A percentile compares a stretch with the other conserved stretches of the same genome.
These are phyloP conservation scores for Drosophila borealis DNA, from an alignment of 2,888 invertebrate species.

Conservation along the genomic window DNA sequence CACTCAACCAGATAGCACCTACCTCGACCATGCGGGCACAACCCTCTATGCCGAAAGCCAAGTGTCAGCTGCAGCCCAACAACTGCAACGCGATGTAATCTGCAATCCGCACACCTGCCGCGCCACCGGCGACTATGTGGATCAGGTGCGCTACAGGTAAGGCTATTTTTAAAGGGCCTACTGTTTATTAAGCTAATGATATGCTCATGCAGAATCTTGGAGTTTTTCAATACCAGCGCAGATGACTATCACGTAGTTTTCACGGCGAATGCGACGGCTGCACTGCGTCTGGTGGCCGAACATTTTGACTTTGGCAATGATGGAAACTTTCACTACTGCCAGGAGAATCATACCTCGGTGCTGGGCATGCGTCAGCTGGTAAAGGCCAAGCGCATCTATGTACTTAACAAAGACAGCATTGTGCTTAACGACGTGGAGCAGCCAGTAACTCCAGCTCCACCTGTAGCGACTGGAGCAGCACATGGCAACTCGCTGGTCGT, in stretches of 20 bases:
- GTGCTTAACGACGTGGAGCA: slow-evolving; percentile 80
- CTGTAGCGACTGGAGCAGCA: neutral
- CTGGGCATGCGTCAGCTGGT: slow-evolving; percentile 95
- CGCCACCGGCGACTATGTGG: slow-evolving; percentile 92
- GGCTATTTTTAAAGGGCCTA: neutral
- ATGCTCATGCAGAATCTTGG: slow-evolving; percentile 88
- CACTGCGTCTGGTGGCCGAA: slow-evolving; percentile 93
- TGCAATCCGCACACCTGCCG: slow-evolving; percentile 97
- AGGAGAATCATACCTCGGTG: slow-evolving; percentile 98
- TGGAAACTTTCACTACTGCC: slow-evolving; percentile 91
- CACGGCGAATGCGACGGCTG: slow-evolving; percentile 96
- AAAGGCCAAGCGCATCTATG: slow-evolving; percentile 86
- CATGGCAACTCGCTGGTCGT: slow-evolving; percentile 89
- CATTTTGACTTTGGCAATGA: slow-evolving; percentile 86
- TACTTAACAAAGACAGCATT: slow-evolving; percentile 87
- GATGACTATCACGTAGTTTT: slow-evolving; percentile 95
- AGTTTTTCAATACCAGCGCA: slow-evolving; percentile 92
- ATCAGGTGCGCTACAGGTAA: slow-evolving; percentile 92
- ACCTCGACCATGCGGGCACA: slow-evolving; percentile 96
- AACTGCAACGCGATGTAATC: slow-evolving; percentile 90
- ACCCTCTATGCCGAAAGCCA: slow-evolving; percentile 92
- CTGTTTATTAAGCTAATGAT: neutral
- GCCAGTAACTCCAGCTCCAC: neutral
- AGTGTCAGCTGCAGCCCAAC: slow-evolving; percentile 88
- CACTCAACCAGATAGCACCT: slow-evolving; percentile 87